phyloP scores from a whole-genome alignment of 2,113 vertebrate species.

The Ameiurus melas region DNA sequence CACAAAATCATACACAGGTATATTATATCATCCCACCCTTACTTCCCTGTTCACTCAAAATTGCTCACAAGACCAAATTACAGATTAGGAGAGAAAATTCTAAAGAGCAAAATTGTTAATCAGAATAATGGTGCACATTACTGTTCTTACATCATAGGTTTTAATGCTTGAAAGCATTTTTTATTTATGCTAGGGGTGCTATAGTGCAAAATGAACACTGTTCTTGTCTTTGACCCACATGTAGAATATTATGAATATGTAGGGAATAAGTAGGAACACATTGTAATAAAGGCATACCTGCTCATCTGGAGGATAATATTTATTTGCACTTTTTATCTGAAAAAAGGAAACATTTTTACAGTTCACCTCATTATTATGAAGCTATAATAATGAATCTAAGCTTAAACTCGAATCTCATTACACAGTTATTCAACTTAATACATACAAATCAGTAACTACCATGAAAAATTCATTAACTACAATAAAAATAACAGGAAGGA shows the following conservation, averaged over 20 bases:
- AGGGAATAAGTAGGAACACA: not conserved
- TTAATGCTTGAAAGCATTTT: not conserved
- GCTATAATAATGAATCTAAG: not conserved
- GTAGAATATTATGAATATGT: not conserved
- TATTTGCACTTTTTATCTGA: constrained; percentile 87
- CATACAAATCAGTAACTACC: not conserved
- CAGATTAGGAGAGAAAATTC: not conserved
- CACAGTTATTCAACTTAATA: not conserved
- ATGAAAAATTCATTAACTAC: not conserved
- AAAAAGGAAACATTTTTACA: constrained; percentile 6
- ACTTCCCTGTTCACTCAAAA: not conserved
- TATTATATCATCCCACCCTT: not conserved
- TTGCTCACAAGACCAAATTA: not conserved
- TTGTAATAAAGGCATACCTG: constrained; percentile 75
- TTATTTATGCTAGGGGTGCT: not conserved
- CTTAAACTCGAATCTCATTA: not conserved
- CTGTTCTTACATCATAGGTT: not conserved
- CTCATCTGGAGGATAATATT: constrained; percentile 81
- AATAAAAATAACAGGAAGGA: not conserved
- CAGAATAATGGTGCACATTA: not conserved
- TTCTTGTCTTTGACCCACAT: not conserved
- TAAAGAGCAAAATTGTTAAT: not conserved
- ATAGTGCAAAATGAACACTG: not conserved
- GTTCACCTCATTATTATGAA: not conserved
- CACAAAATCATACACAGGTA: not conserved